Percentiles rank a stretch among this genome's conserved stretches.
Conservation (phyloP, 2,888 invertebrate genomes). For the Lasioglossum vierecki region DNA sequence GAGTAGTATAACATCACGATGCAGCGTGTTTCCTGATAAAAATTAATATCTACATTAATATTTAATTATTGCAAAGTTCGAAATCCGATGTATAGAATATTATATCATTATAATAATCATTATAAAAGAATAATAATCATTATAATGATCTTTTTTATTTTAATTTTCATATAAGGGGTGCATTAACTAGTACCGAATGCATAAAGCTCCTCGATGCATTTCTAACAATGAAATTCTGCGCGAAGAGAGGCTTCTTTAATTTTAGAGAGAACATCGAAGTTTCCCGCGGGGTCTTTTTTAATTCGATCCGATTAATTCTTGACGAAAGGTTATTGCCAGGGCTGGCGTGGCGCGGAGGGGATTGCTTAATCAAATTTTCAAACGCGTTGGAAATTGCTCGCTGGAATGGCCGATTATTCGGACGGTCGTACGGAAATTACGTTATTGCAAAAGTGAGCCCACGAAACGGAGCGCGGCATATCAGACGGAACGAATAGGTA, state of each 20-base stretch:
- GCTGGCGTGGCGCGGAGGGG: neutral
- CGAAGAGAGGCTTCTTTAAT: neutral
- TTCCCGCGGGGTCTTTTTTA: neutral
- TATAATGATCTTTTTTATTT: too few species aligned
- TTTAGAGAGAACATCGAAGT: neutral
- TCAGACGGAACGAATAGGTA: slow-evolving; percentile 12
- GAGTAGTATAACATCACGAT: too few species aligned
- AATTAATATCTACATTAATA: too few species aligned
- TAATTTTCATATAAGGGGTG: too few species aligned
- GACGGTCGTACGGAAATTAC: slow-evolving; percentile 13
- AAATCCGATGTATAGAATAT: too few species aligned
- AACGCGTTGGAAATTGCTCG: neutral
- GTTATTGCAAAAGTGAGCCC: neutral
- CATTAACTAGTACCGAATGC: too few species aligned
- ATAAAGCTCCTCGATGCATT: too few species aligned
- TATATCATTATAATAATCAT: too few species aligned
- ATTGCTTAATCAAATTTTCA: slow-evolving; percentile 30
- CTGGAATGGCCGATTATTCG: neutral
- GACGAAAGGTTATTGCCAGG: neutral
- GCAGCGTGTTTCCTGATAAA: too few species aligned
- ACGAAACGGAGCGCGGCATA: slow-evolving; percentile 10
- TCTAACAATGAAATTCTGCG: too few species aligned
- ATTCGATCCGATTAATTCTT: slow-evolving; percentile 39
- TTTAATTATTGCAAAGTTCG: too few species aligned
- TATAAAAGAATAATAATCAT: too few species aligned